Evolutionary conservation across 2,797 vertebrate species (phyloP).

Genomic region (Amphiprion clarkii): DNA sequence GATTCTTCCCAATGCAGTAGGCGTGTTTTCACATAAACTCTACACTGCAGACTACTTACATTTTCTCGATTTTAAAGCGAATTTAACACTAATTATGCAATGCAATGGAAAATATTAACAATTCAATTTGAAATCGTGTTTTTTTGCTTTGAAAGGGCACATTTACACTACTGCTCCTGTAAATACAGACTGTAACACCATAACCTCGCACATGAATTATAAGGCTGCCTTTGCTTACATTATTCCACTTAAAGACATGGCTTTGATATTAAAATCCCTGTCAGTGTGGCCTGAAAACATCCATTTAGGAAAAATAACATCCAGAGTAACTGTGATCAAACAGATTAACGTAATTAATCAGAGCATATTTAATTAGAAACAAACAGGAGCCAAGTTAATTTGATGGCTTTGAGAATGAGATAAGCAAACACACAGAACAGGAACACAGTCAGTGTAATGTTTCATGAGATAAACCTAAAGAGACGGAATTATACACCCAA

Average conservation of each 20-base stretch:
- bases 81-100: not conserved
- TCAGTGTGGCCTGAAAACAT: slow-evolving; percentile 14
- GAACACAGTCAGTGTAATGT: not conserved
- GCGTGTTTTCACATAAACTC: slow-evolving; percentile 54
- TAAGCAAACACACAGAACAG: not conserved
- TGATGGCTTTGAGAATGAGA: not conserved
- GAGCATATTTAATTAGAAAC: not conserved
- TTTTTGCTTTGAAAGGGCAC: not conserved
- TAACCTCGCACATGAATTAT: slow-evolving; percentile 70
- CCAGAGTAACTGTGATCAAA: slow-evolving; percentile 11
- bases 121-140: not conserved
- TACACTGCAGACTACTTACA: not conserved
- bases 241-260: slow-evolving; percentile 60
- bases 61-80: not conserved
- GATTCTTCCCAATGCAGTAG: slow-evolving; percentile 74
- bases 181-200: slow-evolving; percentile 41
- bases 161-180: slow-evolving; percentile 64
- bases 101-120: not conserved
- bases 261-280: slow-evolving; percentile 80
- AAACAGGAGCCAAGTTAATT: not conserved
- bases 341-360: slow-evolving; percentile 1
- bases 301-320: slow-evolving; percentile 30
- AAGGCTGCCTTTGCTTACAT: slow-evolving; percentile 74
- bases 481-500: not conserved
- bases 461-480: not conserved